Conservation (phyloP, 2,888 invertebrate species). For the Habrosyne pyritoides region DNA sequence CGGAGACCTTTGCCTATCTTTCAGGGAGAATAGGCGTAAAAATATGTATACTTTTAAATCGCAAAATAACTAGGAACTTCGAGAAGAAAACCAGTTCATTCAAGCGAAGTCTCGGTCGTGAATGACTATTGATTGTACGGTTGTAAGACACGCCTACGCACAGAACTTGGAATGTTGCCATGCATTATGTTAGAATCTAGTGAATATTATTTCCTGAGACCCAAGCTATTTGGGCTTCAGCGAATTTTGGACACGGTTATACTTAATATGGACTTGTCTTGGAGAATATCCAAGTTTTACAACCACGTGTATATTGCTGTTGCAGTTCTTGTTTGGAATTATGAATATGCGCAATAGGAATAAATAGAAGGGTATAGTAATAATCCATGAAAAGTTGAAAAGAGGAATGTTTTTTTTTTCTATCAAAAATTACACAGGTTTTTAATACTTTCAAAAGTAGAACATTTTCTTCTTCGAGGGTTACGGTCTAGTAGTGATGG, state of each 20-base stretch:
- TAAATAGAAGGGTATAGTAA: background rate
- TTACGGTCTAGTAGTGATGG: too few species aligned
- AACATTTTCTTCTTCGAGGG: too few species aligned
- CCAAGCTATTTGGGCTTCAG: constrained; percentile 24
- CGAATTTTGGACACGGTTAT: constrained; percentile 27
- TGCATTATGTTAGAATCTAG: constrained; percentile 54
- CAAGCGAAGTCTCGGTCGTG: background rate
- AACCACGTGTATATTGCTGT: constrained; percentile 16
- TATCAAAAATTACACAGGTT: too few species aligned
- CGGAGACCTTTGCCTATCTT: too few species aligned
- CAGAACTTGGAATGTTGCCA: constrained; percentile 58
- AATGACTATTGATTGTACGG: constrained; percentile 30
- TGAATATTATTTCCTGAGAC: constrained; percentile 59
- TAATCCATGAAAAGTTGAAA: too few species aligned
- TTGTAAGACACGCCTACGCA: constrained; percentile 32
- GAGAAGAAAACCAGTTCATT: background rate
- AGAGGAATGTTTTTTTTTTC: too few species aligned
- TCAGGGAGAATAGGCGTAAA: too few species aligned
- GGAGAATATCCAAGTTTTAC: constrained; percentile 32
- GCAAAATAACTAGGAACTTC: background rate
- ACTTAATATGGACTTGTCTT: constrained; percentile 28
- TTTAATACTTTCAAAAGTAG: too few species aligned
- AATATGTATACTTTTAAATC: too few species aligned
- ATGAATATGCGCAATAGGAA: background rate
- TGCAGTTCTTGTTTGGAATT: constrained; percentile 5